Percentiles rank a stretch among this genome's conserved stretches.
These are phyloP conservation scores for Peromyscus eremicus DNA, from an alignment of 2,797 vertebrate species.

Conservation along the genomic window DNA sequence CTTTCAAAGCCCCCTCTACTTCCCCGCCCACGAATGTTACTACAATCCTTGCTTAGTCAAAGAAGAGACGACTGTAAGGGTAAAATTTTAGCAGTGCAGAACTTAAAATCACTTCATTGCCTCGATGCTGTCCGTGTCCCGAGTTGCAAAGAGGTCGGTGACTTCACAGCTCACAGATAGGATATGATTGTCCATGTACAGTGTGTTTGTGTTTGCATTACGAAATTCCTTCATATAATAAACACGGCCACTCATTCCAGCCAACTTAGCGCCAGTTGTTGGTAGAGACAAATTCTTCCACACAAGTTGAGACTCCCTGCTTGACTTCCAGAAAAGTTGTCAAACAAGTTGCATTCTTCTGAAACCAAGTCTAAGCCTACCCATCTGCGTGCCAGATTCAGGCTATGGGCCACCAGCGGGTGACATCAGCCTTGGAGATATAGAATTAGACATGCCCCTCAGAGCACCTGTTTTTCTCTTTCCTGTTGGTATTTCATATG, in stretches of 20 bases:
- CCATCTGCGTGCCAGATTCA: no score
- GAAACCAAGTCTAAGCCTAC: not conserved
- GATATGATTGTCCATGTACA: conserved; percentile 99
- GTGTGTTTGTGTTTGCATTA: conserved; percentile 93
- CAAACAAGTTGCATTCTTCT: not conserved
- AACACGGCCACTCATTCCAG: conserved; percentile 72
- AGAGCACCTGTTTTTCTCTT: not conserved
- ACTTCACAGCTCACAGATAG: conserved; percentile 99
- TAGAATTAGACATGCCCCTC: not conserved
- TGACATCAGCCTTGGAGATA: not conserved
- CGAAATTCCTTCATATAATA: conserved; percentile 96
- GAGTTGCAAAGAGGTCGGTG: conserved; percentile 98
- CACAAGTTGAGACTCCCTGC: not conserved
- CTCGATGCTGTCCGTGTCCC: conserved; percentile 97
- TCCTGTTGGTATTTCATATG: not conserved
- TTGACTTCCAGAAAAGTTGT: not conserved
- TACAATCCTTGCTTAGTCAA: conserved; percentile 90
- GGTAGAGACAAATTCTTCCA: not conserved
- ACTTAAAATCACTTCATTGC: conserved; percentile 99
- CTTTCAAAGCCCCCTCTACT: conserved; percentile 84
- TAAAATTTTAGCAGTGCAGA: conserved; percentile 94
- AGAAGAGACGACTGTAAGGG: conserved; percentile 87
- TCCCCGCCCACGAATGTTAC: conserved; percentile 95
- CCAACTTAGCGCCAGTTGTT: rapidly evolving
- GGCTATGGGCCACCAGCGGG: not conserved